These are phyloP conservation scores for Thermophis baileyi DNA, from an alignment of 2,113 vertebrate genomes.

Conservation along the genomic window DNA sequence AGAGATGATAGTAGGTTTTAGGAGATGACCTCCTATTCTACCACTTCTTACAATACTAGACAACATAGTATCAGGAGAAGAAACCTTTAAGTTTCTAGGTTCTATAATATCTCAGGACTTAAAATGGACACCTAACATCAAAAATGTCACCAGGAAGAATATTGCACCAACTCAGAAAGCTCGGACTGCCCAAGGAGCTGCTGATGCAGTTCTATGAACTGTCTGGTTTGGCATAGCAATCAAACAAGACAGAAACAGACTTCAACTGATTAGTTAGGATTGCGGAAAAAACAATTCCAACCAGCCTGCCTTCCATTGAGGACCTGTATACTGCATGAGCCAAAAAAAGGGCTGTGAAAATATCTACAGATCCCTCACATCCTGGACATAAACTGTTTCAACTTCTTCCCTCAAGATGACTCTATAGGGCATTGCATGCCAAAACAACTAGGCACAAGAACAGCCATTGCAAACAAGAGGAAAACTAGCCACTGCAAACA, in stretches of 20 bases:
- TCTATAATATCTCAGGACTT: not conserved
- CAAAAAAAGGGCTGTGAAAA: too few species aligned
- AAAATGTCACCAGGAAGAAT: not conserved
- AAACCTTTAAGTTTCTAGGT: not conserved
- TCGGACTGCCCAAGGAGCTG: not conserved
- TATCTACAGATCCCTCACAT: too few species aligned
- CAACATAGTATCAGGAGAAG: not conserved
- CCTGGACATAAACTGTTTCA: too few species aligned
- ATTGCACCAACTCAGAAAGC: not conserved
- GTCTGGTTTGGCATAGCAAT: not conserved
- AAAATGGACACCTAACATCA: not conserved
- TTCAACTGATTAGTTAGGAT: not conserved
- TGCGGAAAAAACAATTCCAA: not conserved
- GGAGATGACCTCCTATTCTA: not conserved
- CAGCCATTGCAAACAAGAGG: too few species aligned
- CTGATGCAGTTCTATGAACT: not conserved
- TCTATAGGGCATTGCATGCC: too few species aligned
- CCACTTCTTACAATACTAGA: not conserved
- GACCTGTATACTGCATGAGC: too few species aligned
- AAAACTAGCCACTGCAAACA: too few species aligned
- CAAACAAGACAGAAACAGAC: not conserved
- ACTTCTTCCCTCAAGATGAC: too few species aligned
- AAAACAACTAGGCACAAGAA: too few species aligned
- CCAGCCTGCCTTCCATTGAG: too few species aligned
- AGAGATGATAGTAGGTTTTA: not conserved